Base-by-base conservation (phyloP, 2,113 vertebrate species). In the Aspiorhynchus laticeps region DNA sequence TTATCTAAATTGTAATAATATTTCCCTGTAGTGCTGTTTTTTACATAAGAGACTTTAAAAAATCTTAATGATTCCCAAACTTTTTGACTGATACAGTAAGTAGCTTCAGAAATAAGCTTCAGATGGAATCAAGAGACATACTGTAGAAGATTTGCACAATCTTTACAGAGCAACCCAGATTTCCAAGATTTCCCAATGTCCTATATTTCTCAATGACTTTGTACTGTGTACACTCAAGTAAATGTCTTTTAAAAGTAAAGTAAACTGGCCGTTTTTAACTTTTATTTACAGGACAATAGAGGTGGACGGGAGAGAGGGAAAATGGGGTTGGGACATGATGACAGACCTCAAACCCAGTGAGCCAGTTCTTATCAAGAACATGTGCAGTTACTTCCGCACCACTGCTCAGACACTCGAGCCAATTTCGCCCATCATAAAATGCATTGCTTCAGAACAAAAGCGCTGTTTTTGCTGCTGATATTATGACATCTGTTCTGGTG, bases 111-210 rank as follows among this genome's bases (percentile, higher is more conserved):
- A 43, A 75, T 46, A 75, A 7, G 14, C 73, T 75, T 59, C 53
- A 56, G 71, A 75, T 75, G 36, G 43, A 75, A 43, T 75, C 38
- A 43, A 75, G 36, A 75, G 71, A 46, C 73, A 74, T 74, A 43
- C 11, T 74, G 5, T 36, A 71, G 31, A 31, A 71, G 67, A 71
- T 71, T 2, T 43, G 38, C 38, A 74, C 69, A 73, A 73, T 41
- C 36, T 41, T 24, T 38, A 36, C 36, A 41, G 71, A 41, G 71
- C 38, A 74, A 43, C 24, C 36, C 24, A 43, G 36, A 74, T 74
- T 46, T 75, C 38, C 11, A 41, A 43, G 73, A 75, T 75, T 14
- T 65, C 61, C 26, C 61, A 65, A 28, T 75, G 73, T 43, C 73
- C 73, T 75, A n/a, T 7, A 74, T 41, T 38, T 74, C 36, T 74